Conservation (phyloP, 1,140 invertebrate genomes). For the Neodiprion virginianus region DNA sequence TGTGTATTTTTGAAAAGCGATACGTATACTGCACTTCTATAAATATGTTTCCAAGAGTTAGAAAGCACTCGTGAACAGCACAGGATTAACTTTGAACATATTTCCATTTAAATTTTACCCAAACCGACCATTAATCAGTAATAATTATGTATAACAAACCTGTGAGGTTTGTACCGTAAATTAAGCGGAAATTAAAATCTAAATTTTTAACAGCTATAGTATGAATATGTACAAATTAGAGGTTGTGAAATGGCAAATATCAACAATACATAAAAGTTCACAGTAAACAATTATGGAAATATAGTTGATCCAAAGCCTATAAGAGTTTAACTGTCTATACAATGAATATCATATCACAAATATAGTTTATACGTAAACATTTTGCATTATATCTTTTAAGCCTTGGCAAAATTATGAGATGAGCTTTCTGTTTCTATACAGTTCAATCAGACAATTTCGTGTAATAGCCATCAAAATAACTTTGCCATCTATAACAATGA, state of each 20-base stretch:
- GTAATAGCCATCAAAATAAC: no score
- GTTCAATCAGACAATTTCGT: no score
- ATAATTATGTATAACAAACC: no score
- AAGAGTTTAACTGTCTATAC: constrained; percentile 26
- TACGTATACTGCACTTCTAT: no score
- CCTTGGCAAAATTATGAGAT: background rate
- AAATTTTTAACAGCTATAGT: background rate
- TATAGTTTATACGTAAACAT: constrained; percentile 12
- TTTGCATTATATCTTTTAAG: background rate
- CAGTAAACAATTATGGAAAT: background rate
- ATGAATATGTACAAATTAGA: no score
- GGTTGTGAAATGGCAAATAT: background rate
- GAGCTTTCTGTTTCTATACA: no score
- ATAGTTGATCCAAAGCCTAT: background rate
- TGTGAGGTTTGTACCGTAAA: background rate
- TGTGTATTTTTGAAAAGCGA: no score
- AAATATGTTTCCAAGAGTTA: no score
- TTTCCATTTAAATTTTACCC: no score
- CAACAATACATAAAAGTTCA: constrained; percentile 39
- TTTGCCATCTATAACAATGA: no score
- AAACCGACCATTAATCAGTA: no score
- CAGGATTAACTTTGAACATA: background rate
- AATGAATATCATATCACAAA: constrained; percentile 37
- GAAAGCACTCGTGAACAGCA: no score
- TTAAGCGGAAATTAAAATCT: background rate